Percentiles rank a stretch among this genome's conserved stretches.
These are phyloP conservation scores for Keiferia lycopersicella DNA, from an alignment of 2,888 invertebrate genomes.

Conservation along the genomic window DNA sequence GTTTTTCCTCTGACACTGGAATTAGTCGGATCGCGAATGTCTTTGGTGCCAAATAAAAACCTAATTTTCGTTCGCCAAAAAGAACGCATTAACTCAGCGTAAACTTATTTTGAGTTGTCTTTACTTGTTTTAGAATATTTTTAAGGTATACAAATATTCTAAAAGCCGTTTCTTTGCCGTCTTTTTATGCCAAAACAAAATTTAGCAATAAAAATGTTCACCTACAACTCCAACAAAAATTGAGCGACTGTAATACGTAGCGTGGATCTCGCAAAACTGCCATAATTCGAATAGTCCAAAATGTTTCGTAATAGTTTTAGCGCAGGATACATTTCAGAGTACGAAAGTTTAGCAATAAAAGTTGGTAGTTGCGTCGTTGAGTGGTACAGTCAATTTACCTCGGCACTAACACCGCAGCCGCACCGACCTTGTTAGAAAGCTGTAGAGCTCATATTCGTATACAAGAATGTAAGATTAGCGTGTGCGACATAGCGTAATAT, in stretches of 20 bases:
- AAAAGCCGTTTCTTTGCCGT: no score
- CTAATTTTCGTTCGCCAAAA: no score
- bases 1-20: no score
- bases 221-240: background rate
- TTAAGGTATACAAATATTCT: no score
- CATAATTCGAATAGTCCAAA: conserved; percentile 25
- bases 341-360: conserved; percentile 29
- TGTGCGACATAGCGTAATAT: background rate
- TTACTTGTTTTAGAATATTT: no score
- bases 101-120: no score
- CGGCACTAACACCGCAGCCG: background rate
- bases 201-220: background rate
- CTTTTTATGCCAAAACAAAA: no score
- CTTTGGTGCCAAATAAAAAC: no score
- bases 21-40: no score
- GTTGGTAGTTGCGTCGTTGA: conserved; percentile 21
- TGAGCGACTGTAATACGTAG: conserved; percentile 12
- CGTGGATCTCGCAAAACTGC: conserved; percentile 10
- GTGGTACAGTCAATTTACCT: background rate
- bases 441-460: background rate
- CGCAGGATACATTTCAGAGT: conserved; percentile 25
- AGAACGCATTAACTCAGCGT: no score
- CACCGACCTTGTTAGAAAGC: background rate
- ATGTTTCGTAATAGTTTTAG: conserved; percentile 23
- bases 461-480: background rate